phyloP scores from a whole-genome alignment of 1,140 invertebrate genomes.

The Drosophila melanogaster region Release_6_plus_ISO1_MT NT_033779.5:18023501-18024000 shows the following conservation, averaged over 20 bases:
- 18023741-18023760: neutral
- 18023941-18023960: conserved; percentile 38
- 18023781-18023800: conserved; percentile 73
- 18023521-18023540: conserved; percentile 48
- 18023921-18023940: conserved; percentile 67
- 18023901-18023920: conserved; percentile 24
- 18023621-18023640: conserved; percentile 30
- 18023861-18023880: conserved; percentile 9
- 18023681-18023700: conserved; percentile 27
- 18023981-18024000: conserved; percentile 24
- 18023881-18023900: conserved; percentile 1
- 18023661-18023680: conserved; percentile 4
- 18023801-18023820: conserved; percentile 7
- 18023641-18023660: conserved; percentile 25
- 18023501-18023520: conserved; percentile 28
- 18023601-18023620: conserved; percentile 15
- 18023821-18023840: neutral
- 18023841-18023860: conserved; percentile 26
- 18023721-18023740: neutral
- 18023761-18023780: conserved; percentile 13
- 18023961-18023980: conserved; percentile 61
- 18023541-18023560: conserved; percentile 27
- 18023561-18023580: neutral
- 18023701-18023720: conserved; percentile 29
- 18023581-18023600: neutral